Evolutionary conservation across 2,797 vertebrate genomes (phyloP).

Genomic region (Caiman crocodilus): DNA sequence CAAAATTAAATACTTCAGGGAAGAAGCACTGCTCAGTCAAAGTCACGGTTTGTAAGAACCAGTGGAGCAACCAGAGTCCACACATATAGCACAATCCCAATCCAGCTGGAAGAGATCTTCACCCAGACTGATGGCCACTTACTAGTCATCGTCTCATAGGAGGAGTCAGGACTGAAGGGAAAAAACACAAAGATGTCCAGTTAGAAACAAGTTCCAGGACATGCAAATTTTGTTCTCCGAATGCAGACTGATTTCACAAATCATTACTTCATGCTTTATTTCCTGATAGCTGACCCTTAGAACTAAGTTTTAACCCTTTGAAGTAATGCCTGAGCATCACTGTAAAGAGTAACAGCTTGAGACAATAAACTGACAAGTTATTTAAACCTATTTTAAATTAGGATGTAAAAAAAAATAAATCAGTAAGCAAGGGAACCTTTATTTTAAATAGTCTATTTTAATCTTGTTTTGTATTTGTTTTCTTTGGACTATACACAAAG

Average conservation of each 20-base stretch:
- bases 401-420: no score
- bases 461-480: no score
- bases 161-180: constrained; percentile 88
- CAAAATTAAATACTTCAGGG: neutral
- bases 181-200: neutral
- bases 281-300: neutral
- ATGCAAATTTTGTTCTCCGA: neutral
- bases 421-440: no score
- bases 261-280: neutral
- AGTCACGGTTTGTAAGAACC: constrained; percentile 96
- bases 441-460: no score
- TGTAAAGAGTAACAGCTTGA: neutral
- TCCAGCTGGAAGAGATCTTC: constrained; percentile 98
- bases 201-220: neutral
- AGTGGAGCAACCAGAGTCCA: constrained; percentile 97
- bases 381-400: no score
- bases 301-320: neutral
- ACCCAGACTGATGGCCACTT: constrained; percentile 98
- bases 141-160: constrained; percentile 92
- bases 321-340: neutral
- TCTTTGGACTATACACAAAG: no score
- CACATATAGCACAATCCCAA: constrained; percentile 94
- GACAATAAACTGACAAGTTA: no score
- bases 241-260: neutral
- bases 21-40: constrained; percentile 83